Percentiles rank a stretch among this genome's conserved stretches.
These are phyloP conservation scores for Drosophila siamana DNA, from an alignment of 2,888 invertebrate genomes.

Conservation along the genomic window DNA sequence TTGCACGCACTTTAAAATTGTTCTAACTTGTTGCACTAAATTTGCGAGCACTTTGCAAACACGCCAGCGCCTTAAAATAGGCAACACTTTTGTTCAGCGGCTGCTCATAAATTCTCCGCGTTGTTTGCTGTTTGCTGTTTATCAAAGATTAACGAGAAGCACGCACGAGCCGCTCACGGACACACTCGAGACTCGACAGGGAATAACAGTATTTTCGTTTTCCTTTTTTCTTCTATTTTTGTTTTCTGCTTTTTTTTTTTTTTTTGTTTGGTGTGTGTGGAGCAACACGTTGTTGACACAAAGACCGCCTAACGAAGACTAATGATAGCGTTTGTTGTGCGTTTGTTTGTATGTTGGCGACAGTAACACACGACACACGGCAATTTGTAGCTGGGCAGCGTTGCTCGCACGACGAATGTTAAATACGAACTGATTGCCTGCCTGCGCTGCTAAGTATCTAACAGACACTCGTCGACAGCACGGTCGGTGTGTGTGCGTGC, in stretches of 20 bases:
- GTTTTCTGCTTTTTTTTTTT: conserved; percentile 3
- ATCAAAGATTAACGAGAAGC: conserved; percentile 42
- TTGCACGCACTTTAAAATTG: conserved; percentile 49
- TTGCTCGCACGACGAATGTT: conserved; percentile 48
- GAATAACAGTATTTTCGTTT: conserved; percentile 9
- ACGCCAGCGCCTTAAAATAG: conserved; percentile 14
- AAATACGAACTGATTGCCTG: conserved; percentile 60
- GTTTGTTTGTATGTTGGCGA: conserved; percentile 7
- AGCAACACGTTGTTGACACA: conserved; percentile 85
- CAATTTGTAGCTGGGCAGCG: conserved; percentile 18
- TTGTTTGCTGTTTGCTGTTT: conserved; percentile 18
- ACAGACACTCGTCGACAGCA: conserved; percentile 4
- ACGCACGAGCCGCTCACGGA: conserved; percentile 30
- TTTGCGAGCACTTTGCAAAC: conserved; percentile 24
- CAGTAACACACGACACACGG: conserved; percentile 4
- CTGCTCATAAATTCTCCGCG: conserved; percentile 7
- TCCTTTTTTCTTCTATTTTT: no score
- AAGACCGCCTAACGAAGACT: conserved; percentile 84
- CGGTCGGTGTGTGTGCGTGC: not conserved
- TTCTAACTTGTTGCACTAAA: conserved; percentile 65
- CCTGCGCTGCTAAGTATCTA: conserved; percentile 21
- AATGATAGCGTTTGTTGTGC: conserved; percentile 60
- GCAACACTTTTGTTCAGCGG: conserved; percentile 32
- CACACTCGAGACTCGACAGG: not conserved
- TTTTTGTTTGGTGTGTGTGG: conserved; percentile 24